Evolutionary conservation across 2,888 invertebrate genomes (phyloP).

Genomic region (Oscheius onirici): DNA sequence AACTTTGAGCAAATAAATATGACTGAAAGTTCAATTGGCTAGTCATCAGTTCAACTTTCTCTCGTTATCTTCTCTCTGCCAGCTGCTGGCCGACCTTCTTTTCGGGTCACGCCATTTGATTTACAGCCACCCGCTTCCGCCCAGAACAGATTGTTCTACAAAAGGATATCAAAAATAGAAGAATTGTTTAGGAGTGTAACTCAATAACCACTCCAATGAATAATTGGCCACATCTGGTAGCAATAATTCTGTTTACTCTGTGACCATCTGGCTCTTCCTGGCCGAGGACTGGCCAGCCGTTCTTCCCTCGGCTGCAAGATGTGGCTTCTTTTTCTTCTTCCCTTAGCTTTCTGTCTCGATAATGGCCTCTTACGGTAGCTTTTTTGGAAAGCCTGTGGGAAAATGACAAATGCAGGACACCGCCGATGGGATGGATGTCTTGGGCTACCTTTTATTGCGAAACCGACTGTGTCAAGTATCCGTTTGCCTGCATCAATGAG

Average conservation of each 20-base stretch:
- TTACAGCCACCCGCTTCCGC: too few species aligned
- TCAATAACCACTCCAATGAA: too few species aligned
- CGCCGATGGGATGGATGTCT: conserved; percentile 47
- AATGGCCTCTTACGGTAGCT: conserved; percentile 11
- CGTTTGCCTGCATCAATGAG: conserved; percentile 66
- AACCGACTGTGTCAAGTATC: conserved; percentile 62
- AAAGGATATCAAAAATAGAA: too few species aligned
- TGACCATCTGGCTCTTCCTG: conserved; percentile 1
- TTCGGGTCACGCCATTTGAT: too few species aligned
- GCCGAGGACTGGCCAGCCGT: conserved; percentile 1
- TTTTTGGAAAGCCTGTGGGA: not conserved
- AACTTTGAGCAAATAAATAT: too few species aligned
- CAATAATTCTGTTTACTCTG: conserved; percentile 5
- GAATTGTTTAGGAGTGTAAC: too few species aligned
- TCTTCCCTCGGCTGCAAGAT: not conserved
- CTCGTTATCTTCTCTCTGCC: too few species aligned
- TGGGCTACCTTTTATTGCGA: conserved; percentile 65
- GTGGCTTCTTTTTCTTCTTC: conserved; percentile 6
- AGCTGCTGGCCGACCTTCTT: too few species aligned
- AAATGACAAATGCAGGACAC: conserved; percentile 7
- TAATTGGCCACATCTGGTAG: conserved; percentile 9
- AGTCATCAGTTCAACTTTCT: too few species aligned
- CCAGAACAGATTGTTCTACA: too few species aligned
- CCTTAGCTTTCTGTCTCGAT: not conserved
- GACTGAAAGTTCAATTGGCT: too few species aligned